phyloP scores from a whole-genome alignment of 2,888 invertebrate genomes.

The Atrina japonica region DNA sequence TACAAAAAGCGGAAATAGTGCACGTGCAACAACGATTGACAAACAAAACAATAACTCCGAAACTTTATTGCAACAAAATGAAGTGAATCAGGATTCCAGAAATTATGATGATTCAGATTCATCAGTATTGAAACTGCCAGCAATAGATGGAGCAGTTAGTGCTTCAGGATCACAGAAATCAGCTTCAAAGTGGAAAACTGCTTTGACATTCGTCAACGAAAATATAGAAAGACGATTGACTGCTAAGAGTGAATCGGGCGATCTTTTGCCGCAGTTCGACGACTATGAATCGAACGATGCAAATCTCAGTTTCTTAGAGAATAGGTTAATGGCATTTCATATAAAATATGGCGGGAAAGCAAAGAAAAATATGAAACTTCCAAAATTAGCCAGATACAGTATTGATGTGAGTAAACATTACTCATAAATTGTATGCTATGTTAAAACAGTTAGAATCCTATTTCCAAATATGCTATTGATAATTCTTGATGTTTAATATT shows the following conservation, averaged over 20 bases:
- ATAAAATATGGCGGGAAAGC: conserved; percentile 61
- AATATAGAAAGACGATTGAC: conserved; percentile 56
- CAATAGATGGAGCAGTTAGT: not conserved
- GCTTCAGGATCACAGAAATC: not conserved
- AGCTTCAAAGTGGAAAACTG: conserved; percentile 53
- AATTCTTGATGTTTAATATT: too few relatives aligned
- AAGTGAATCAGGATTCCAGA: too few relatives aligned
- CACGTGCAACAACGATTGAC: too few relatives aligned
- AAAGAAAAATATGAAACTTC: conserved; percentile 61
- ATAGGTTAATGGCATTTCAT: conserved; percentile 68
- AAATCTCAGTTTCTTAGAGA: conserved; percentile 68
- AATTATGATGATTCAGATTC: not conserved
- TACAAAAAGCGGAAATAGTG: not conserved
- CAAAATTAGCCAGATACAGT: conserved; percentile 68
- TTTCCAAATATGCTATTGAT: too few relatives aligned
- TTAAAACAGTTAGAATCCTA: too few relatives aligned
- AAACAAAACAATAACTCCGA: too few relatives aligned
- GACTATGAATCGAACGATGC: conserved; percentile 73
- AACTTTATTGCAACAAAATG: too few relatives aligned
- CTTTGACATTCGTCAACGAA: conserved; percentile 65
- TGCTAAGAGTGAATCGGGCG: conserved; percentile 28
- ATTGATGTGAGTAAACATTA: conserved; percentile 46
- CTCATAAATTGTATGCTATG: too few relatives aligned
- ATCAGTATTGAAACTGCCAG: not conserved
- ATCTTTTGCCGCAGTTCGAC: conserved; percentile 48